phyloP scores from a whole-genome alignment of 1,140 invertebrate species.

The Sinella curviseta region DNA sequence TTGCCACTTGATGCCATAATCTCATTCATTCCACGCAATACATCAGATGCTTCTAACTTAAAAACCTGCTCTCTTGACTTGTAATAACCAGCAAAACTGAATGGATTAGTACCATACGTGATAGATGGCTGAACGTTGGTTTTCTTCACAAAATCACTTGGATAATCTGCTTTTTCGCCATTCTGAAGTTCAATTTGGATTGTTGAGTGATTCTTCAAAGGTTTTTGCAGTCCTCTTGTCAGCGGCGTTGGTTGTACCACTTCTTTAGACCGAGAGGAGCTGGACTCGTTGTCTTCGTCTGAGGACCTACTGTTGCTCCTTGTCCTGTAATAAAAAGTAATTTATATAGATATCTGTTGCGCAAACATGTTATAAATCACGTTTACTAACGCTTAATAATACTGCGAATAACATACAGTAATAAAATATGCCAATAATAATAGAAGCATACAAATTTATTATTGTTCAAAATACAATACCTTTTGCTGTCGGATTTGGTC shows the following conservation, averaged over 20 bases:
- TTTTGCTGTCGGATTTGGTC: not conserved
- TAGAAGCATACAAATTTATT: slow-evolving; percentile 4
- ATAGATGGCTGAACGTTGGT: slow-evolving; percentile 45
- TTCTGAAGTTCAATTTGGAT: not conserved
- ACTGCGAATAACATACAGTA: too few relatives aligned
- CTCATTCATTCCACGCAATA: slow-evolving; percentile 43
- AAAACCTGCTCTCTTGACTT: slow-evolving; percentile 46
- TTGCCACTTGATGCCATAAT: slow-evolving; percentile 33
- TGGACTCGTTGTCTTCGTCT: not conserved
- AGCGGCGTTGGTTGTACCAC: not conserved
- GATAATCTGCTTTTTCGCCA: slow-evolving; percentile 42
- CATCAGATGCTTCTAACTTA: slow-evolving; percentile 39
- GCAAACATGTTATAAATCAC: not conserved
- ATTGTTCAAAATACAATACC: not conserved
- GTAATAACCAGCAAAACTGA: slow-evolving; percentile 40
- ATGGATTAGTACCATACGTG: slow-evolving; percentile 43
- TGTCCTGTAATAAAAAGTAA: not conserved
- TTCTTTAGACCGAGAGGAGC: not conserved
- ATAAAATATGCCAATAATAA: not conserved
- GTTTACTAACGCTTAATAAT: too few relatives aligned
- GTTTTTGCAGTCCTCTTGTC: not conserved
- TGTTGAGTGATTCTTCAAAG: not conserved
- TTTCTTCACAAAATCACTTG: slow-evolving; percentile 32
- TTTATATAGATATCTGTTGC: not conserved
- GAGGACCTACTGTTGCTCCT: not conserved